phyloP scores from a whole-genome alignment of 2,797 vertebrate genomes.

The Crypturellus tataupa region DNA sequence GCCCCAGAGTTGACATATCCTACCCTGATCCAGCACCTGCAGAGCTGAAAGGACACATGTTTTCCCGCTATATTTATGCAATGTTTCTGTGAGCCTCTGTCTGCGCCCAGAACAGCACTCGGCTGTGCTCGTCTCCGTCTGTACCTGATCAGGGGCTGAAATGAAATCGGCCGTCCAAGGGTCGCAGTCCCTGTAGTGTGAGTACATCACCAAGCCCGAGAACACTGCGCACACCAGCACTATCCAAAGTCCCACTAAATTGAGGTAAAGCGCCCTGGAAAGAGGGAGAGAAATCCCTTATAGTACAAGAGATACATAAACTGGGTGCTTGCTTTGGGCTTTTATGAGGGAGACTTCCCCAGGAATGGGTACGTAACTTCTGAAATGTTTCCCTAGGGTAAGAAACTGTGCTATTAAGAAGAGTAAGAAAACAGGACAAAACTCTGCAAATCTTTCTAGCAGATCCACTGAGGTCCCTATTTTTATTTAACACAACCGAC shows the following conservation, averaged over 20 bases:
- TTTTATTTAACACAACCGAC: not conserved
- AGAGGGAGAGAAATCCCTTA: not conserved
- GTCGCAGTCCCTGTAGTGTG: conserved; percentile 83
- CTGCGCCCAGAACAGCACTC: not conserved
- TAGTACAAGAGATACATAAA: not conserved
- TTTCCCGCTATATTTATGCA: not conserved
- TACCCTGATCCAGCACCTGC: not conserved
- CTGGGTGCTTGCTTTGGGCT: not conserved
- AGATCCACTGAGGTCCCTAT: not conserved
- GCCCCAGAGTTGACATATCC: not conserved
- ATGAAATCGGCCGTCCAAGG: conserved; percentile 87
- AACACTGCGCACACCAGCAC: conserved; percentile 83
- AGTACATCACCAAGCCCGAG: conserved; percentile 88
- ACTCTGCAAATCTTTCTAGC: not conserved
- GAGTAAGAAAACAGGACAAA: not conserved
- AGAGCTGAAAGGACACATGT: not conserved
- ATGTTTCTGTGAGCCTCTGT: accelerated
- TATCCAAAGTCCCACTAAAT: conserved; percentile 84
- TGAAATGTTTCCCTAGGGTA: not conserved
- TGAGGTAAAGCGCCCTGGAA: conserved; percentile 88
- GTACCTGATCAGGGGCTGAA: conserved; percentile 87
- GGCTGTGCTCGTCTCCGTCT: not conserved
- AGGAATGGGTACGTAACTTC: not conserved
- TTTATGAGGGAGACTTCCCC: not conserved
- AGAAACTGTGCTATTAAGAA: not conserved